Evolutionary conservation across 2,113 vertebrate genomes (phyloP).

Genomic region (Ramphastos sulfuratus): DNA sequence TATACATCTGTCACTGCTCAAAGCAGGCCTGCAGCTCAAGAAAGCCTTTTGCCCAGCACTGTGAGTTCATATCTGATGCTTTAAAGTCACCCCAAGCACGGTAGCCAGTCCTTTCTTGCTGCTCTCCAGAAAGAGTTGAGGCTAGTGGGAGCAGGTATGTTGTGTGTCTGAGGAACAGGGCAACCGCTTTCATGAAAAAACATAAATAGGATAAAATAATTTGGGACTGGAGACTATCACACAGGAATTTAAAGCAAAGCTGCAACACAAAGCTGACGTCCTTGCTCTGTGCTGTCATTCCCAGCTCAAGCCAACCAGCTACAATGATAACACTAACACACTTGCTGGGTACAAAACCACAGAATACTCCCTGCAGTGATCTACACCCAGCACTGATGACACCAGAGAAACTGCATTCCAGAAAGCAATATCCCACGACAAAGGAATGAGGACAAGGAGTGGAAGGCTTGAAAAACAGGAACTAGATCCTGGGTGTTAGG

Average conservation of each 20-base stretch:
- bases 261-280: slow-evolving; percentile 28
- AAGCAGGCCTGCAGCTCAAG: background rate
- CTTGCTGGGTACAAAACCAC: slow-evolving; percentile 39
- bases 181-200: background rate
- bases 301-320: slow-evolving; percentile 17
- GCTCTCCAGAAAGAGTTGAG: background rate
- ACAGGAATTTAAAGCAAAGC: slow-evolving; percentile 20
- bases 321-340: slow-evolving; percentile 55
- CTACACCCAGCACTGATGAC: slow-evolving; percentile 67
- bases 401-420: slow-evolving; percentile 77
- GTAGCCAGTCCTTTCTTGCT: background rate
- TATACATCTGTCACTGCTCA: background rate
- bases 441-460: slow-evolving; percentile 68
- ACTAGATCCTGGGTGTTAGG: slow-evolving; percentile 40
- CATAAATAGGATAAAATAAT: background rate
- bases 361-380: slow-evolving; percentile 66
- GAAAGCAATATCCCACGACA: slow-evolving; percentile 64
- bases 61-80: background rate
- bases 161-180: background rate
- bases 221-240: background rate
- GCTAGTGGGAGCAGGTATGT: background rate
- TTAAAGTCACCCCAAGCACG: background rate
- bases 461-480: slow-evolving; percentile 66
- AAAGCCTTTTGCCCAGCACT: background rate
- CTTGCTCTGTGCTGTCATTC: background rate